phyloP scores from a whole-genome alignment of 2,888 invertebrate genomes.

The Cephus pulcher region DNA sequence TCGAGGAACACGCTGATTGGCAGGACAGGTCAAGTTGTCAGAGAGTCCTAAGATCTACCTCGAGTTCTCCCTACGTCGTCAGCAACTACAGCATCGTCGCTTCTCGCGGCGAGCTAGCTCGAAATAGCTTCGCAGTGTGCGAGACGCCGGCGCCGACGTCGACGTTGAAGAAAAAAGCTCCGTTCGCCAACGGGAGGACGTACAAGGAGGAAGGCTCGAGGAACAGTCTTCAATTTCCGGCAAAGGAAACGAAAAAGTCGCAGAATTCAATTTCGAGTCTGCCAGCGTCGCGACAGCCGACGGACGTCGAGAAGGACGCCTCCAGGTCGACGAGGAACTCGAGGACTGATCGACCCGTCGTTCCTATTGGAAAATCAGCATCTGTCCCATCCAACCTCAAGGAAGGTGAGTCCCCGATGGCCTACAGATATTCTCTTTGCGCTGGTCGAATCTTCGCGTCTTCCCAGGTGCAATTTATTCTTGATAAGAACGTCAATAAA shows the following conservation, averaged over 20 bases:
- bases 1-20: conserved; percentile 40
- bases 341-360: not conserved
- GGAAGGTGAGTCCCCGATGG: conserved; percentile 39
- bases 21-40: conserved; percentile 24
- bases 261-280: not conserved
- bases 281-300: not conserved
- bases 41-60: conserved; percentile 7
- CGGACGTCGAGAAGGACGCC: not conserved
- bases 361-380: conserved; percentile 39
- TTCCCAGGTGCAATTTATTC: not conserved
- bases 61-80: conserved; percentile 26
- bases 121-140: conserved; percentile 46
- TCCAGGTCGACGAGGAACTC: conserved; percentile 1
- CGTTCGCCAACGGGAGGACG: conserved; percentile 24
- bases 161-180: conserved; percentile 27
- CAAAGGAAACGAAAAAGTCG: not conserved
- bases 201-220: conserved; percentile 20
- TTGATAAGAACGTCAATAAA: not conserved
- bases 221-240: not conserved
- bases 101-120: conserved; percentile 51
- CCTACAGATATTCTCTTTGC: not conserved
- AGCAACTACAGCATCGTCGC: conserved; percentile 52
- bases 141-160: conserved; percentile 39
- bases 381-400: conserved; percentile 49
- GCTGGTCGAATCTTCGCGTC: not conserved